These are phyloP conservation scores for Drosophila murphyi DNA, from an alignment of 1,140 invertebrate species.

Conservation along the genomic window DNA sequence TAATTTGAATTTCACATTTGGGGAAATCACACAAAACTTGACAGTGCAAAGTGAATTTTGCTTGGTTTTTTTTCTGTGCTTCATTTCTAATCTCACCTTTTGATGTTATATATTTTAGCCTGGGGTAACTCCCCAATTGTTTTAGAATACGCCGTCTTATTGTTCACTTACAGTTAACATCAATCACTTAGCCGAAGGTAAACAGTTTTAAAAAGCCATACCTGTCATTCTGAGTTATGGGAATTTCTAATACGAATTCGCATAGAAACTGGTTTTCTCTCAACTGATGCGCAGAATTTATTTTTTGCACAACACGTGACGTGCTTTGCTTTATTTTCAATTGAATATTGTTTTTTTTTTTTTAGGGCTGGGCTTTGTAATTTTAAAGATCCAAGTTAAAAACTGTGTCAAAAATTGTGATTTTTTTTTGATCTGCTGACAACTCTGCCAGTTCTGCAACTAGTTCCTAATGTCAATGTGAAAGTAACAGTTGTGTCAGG, in stretches of 20 bases:
- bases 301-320: slow-evolving; percentile 2
- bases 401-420: neutral
- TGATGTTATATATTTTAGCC: neutral
- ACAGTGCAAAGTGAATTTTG: neutral
- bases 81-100: neutral
- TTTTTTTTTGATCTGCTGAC: neutral
- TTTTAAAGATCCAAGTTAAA: neutral
- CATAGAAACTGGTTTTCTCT: slow-evolving; percentile 31
- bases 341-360: slow-evolving; percentile 6
- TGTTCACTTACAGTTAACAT: slow-evolving; percentile 14
- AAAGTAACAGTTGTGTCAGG: neutral
- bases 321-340: slow-evolving; percentile 3
- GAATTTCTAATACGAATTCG: slow-evolving; percentile 23
- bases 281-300: slow-evolving; percentile 1
- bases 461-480: neutral
- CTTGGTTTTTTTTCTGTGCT: neutral
- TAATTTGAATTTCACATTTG: neutral
- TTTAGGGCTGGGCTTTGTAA: neutral
- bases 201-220: slow-evolving; percentile 17
- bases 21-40: neutral
- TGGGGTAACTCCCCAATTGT: neutral
- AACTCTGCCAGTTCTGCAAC: neutral
- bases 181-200: slow-evolving; percentile 28
- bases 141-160: neutral
- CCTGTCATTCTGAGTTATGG: slow-evolving; percentile 27